Conservation (phyloP, 2,113 vertebrate species). For the Notechis scutatus region DNA sequence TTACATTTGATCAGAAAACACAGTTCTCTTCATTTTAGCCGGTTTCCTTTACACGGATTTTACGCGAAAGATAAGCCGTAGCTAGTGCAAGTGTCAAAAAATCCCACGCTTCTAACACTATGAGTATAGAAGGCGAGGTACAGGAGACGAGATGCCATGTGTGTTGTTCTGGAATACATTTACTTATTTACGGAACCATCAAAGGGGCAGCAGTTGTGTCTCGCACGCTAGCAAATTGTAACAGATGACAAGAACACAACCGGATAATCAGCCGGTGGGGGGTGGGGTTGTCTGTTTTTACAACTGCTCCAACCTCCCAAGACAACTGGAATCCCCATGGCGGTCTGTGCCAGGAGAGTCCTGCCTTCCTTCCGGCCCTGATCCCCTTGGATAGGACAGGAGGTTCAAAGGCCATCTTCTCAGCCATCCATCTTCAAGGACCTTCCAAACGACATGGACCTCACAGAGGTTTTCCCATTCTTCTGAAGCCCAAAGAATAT, state of each 20-base stretch:
- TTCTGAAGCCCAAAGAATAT: background rate
- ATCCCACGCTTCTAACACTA: background rate
- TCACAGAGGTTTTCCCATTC: background rate
- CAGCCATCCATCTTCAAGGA: background rate
- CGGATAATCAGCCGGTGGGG: background rate
- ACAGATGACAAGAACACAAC: constrained; percentile 4
- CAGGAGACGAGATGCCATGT: background rate
- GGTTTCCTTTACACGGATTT: background rate
- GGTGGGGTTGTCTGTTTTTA: background rate
- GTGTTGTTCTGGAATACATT: background rate
- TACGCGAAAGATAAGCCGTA: background rate
- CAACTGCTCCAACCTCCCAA: background rate
- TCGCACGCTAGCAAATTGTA: background rate
- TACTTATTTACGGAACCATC: too few relatives aligned
- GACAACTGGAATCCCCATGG: background rate
- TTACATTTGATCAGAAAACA: background rate
- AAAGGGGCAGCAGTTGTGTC: background rate
- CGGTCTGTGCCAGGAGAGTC: too few relatives aligned
- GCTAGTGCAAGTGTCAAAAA: background rate
- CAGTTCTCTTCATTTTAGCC: background rate
- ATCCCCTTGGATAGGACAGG: background rate
- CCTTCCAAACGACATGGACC: background rate
- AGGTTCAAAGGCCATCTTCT: constrained; percentile 8
- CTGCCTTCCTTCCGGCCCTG: background rate
- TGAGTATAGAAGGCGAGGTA: background rate